Evolutionary conservation across 2,113 vertebrate genomes (phyloP), one percentile per base, ranked within the genome.

Genomic region (Emydocephalus ijimae): DNA sequence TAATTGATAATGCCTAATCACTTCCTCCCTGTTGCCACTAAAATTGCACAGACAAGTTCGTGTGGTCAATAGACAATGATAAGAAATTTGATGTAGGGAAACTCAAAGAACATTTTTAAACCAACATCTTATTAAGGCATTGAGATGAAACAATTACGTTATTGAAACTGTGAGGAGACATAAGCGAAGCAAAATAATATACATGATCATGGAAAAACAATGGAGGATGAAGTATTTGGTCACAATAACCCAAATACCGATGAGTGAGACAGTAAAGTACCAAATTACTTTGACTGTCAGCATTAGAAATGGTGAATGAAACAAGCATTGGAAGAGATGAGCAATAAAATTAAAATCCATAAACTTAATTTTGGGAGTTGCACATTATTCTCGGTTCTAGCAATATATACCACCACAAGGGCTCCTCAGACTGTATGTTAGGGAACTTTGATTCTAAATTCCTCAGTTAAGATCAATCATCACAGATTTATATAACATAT

Each of bases 271-370:
- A 64, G 56, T 89, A 93, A 87, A 92, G 92, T 64, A 34, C 21
- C 29, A 61, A 43, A 54, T 43, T 39, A 64, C 92, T 87, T 90
- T 90, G 92, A 85, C 88, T 92, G 87, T 64, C n/a, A 21, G 56
- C 88, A 64, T 90, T 23, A 86, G 55, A 86, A 90, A 61, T 26
- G 45, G 29, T 6, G 5, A 87, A 90, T 90, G 74, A 90, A 59
- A 50, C 21, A 14, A 87, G 52, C 69, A 43, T 52, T 7, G 61
- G 88, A 29, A 64, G 74, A n/a, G n/a, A 8, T 34, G 89, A n/a
- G 12, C 56, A 52, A 34, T 12, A 90, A 23, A 52, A 54, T 34
- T 88, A 54, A 88, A 55, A 90, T 39, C 8, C n/a, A 69, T 8
- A 87, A 18, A 90, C 21, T 89, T 86, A 18, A 81, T 89, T 92